Evolutionary conservation across 2,888 invertebrate species (phyloP).

Genomic region (Yponomeuta evonymella): DNA sequence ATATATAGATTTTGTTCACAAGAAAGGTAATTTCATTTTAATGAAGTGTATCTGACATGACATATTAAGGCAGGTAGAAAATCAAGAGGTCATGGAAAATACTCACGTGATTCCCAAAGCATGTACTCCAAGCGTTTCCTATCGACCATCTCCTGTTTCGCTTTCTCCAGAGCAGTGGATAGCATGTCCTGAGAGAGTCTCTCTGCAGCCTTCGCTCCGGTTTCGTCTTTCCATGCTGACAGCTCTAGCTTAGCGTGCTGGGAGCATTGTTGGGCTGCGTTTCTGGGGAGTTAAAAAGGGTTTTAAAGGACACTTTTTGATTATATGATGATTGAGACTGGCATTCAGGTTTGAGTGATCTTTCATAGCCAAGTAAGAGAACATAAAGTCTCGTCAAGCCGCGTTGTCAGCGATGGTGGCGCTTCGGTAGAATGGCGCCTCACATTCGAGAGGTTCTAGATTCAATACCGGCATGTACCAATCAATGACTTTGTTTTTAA

Average conservation of each 20-base stretch:
- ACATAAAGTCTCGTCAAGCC: too few species aligned
- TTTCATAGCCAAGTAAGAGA: too few species aligned
- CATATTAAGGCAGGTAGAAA: background rate
- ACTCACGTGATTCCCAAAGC: slow-evolving; percentile 84
- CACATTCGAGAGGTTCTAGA: too few species aligned
- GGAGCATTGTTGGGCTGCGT: slow-evolving; percentile 83
- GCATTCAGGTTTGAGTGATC: background rate
- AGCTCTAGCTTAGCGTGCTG: slow-evolving; percentile 82
- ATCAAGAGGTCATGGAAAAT: background rate
- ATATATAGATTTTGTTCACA: too few species aligned
- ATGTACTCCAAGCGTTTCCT: slow-evolving; percentile 88
- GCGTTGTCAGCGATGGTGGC: too few species aligned
- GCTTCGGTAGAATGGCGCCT: too few species aligned
- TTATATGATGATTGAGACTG: background rate
- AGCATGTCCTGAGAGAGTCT: slow-evolving; percentile 83
- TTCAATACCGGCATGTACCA: too few species aligned
- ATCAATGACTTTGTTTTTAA: too few species aligned
- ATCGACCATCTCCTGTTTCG: slow-evolving; percentile 84
- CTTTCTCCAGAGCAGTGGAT: slow-evolving; percentile 84
- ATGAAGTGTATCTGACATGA: too few species aligned
- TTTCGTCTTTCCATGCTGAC: slow-evolving; percentile 81
- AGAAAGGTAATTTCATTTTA: too few species aligned
- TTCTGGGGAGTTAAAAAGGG: slow-evolving; percentile 58
- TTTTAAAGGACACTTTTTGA: background rate
- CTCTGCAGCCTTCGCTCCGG: slow-evolving; percentile 77